Percentiles rank a stretch among this genome's conserved stretches.
Conservation (phyloP, 2,797 vertebrate genomes). For the Schizothorax lantsangensis region DNA sequence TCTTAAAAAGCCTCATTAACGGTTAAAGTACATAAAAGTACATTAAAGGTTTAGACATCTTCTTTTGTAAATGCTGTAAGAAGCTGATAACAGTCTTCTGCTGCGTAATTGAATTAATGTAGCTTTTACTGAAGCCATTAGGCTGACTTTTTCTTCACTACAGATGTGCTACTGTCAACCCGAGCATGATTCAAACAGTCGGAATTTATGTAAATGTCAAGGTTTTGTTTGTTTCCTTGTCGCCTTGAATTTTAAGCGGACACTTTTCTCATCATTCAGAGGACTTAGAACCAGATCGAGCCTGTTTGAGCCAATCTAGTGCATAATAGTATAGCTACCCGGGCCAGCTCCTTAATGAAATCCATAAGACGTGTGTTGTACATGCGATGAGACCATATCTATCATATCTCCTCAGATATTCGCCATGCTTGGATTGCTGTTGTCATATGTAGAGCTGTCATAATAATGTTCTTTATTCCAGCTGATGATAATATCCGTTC, state of each 20-base stretch:
- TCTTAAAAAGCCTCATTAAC: slow-evolving; percentile 51
- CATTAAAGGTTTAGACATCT: slow-evolving; percentile 33
- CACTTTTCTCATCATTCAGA: background rate
- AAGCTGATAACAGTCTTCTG: slow-evolving; percentile 43
- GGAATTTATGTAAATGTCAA: slow-evolving; percentile 36
- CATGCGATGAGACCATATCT: background rate
- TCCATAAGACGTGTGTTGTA: background rate
- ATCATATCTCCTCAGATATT: slow-evolving; percentile 55
- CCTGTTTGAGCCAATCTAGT: background rate
- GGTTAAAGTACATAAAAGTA: slow-evolving; percentile 38
- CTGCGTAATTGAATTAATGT: slow-evolving; percentile 44
- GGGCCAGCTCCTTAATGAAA: background rate
- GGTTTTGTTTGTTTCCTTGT: slow-evolving; percentile 23
- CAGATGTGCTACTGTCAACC: slow-evolving; percentile 28
- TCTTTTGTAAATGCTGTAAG: slow-evolving; percentile 31
- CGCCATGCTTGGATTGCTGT: slow-evolving; percentile 61
- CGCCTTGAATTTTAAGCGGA: slow-evolving; percentile 11
- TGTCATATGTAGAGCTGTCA: slow-evolving; percentile 74
- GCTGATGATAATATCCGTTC: slow-evolving; percentile 73
- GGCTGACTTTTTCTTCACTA: slow-evolving; percentile 3
- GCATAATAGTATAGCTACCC: background rate
- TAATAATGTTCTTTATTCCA: slow-evolving; percentile 69
- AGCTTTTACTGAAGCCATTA: slow-evolving; percentile 40
- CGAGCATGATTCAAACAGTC: background rate
- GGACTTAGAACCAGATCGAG: background rate